Percentiles rank a stretch among this genome's conserved stretches.
Conservation (phyloP, 2,113 vertebrate species). For the Euleptes europaea region DNA sequence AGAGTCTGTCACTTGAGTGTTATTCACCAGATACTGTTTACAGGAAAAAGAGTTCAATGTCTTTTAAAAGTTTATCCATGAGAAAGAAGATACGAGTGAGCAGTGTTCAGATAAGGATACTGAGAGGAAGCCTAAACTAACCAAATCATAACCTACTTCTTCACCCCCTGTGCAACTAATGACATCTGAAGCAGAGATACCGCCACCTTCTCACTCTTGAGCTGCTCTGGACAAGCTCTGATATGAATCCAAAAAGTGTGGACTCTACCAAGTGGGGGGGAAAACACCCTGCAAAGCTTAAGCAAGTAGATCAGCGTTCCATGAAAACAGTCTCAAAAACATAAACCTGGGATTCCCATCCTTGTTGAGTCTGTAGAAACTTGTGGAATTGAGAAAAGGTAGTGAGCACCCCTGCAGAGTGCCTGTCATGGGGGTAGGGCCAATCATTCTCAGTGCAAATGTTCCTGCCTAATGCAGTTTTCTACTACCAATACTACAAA, state of each 20-base stretch:
- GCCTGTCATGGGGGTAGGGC: too few relatives aligned
- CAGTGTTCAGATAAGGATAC: slow-evolving; percentile 5
- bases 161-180: not conserved
- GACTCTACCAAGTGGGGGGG: not conserved
- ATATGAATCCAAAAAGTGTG: not conserved
- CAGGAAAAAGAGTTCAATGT: not conserved
- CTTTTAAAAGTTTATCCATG: not conserved
- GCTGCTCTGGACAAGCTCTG: not conserved
- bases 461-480: not conserved
- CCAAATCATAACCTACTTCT: not conserved
- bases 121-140: slow-evolving; percentile 4
- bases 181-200: not conserved
- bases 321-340: not conserved
- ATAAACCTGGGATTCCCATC: not conserved
- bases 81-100: slow-evolving; percentile 32
- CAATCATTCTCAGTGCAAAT: too few relatives aligned
- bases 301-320: not conserved
- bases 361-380: too few relatives aligned
- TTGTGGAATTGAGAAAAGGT: too few relatives aligned
- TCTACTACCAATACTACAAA: not conserved
- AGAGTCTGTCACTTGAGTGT: not conserved
- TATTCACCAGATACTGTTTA: slow-evolving; percentile 57
- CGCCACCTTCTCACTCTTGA: not conserved
- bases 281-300: not conserved
- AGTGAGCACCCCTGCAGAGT: too few relatives aligned